A percentile compares a stretch with the other conserved stretches of the same genome.
Conservation (phyloP, 2,888 invertebrate genomes). For the Drosophila falleni region DNA sequence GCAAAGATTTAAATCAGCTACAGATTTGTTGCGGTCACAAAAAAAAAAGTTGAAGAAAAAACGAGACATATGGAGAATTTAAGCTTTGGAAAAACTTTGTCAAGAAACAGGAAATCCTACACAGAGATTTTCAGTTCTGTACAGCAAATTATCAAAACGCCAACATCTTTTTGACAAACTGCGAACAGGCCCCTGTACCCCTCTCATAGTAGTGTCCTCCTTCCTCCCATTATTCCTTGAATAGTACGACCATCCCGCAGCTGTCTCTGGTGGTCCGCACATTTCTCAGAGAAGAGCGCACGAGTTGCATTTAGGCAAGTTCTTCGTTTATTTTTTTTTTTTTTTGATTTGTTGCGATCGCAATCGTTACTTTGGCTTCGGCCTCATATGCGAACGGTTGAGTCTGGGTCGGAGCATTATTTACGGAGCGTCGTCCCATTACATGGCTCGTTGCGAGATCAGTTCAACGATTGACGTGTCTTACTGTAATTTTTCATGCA, state of each 20-base stretch:
- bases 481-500: slow-evolving; percentile 81
- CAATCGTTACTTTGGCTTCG: slow-evolving; percentile 56
- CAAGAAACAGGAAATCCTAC: slow-evolving; percentile 78
- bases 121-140: slow-evolving; percentile 58
- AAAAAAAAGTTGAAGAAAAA: slow-evolving; percentile 17
- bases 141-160: slow-evolving; percentile 79
- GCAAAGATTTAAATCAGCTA: slow-evolving; percentile 74
- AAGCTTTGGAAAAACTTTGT: slow-evolving; percentile 49
- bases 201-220: not conserved
- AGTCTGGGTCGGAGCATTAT: slow-evolving; percentile 48
- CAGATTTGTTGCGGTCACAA: slow-evolving; percentile 63
- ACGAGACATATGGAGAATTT: slow-evolving; percentile 37
- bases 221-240: slow-evolving; percentile 12
- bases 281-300: slow-evolving; percentile 60
- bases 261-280: slow-evolving; percentile 70
- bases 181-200: slow-evolving; percentile 57
- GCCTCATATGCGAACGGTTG: slow-evolving; percentile 41
- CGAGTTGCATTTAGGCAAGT: slow-evolving; percentile 61
- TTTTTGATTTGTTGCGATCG: slow-evolving; percentile 79
- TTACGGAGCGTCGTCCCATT: slow-evolving; percentile 67
- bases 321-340: slow-evolving; percentile 46
- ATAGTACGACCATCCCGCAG: slow-evolving; percentile 44
- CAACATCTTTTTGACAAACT: slow-evolving; percentile 80
- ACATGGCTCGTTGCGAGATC: slow-evolving; percentile 76
- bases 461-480: slow-evolving; percentile 76